Percentiles rank a stretch among this genome's conserved stretches.
Evolutionary conservation across 2,797 vertebrate species (phyloP).

Genomic region (Hephaestus fuliginosus): DNA sequence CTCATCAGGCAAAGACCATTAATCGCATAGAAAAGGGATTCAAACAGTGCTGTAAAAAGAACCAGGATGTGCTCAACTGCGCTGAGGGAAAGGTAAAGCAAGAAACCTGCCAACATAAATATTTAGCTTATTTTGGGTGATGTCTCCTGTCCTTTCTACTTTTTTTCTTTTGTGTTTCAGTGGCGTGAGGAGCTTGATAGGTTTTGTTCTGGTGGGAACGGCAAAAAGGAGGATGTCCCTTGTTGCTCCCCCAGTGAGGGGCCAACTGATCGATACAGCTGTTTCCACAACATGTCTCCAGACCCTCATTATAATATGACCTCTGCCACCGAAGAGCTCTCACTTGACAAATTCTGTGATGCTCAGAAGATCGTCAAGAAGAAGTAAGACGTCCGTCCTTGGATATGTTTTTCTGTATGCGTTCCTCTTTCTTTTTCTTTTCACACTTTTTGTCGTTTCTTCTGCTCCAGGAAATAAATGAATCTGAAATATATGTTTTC

Average conservation of each 20-base stretch:
- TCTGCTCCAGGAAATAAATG: neutral
- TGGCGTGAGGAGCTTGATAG: slow-evolving; percentile 80
- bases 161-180: slow-evolving; percentile 62
- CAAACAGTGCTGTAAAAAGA: slow-evolving; percentile 81
- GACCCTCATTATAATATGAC: slow-evolving; percentile 72
- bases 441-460: neutral
- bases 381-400: slow-evolving; percentile 68
- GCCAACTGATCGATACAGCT: slow-evolving; percentile 57
- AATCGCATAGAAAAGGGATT: slow-evolving; percentile 80
- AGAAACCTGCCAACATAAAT: neutral
- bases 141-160: neutral
- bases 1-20: slow-evolving; percentile 76
- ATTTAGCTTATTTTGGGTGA: neutral
- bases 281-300: slow-evolving; percentile 76
- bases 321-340: slow-evolving; percentile 2
- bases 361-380: slow-evolving; percentile 69
- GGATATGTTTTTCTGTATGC: neutral
- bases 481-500: neutral
- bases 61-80: slow-evolving; percentile 65
- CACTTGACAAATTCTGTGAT: slow-evolving; percentile 73
- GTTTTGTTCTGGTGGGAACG: slow-evolving; percentile 71
- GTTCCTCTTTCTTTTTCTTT: neutral
- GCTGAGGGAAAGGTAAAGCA: slow-evolving; percentile 74
- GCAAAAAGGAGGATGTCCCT: slow-evolving; percentile 18
- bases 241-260: slow-evolving; percentile 69